Evolutionary conservation across 2,797 vertebrate species (phyloP).

Genomic region (Urocyon cinereoargenteus): DNA sequence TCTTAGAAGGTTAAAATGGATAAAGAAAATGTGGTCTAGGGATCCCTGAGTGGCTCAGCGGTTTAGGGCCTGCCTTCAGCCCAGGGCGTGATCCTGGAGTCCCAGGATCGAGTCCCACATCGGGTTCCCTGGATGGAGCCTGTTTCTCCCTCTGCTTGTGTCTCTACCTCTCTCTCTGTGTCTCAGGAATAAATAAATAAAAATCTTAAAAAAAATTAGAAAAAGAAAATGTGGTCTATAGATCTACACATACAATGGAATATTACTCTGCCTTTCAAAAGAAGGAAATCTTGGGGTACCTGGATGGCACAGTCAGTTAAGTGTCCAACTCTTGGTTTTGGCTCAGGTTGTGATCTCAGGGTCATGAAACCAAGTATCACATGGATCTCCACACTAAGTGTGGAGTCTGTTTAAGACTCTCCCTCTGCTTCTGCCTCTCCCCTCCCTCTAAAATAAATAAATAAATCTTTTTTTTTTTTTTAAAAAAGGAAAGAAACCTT

Average conservation of each 20-base stretch:
- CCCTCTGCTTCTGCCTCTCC: background rate
- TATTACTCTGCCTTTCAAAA: conserved; percentile 2
- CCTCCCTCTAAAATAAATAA: background rate
- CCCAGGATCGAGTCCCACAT: too few species aligned
- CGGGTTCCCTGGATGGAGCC: too few species aligned
- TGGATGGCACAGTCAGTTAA: background rate
- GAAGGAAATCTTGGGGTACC: background rate
- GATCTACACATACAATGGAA: background rate
- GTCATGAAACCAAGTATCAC: background rate
- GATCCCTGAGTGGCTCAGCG: too few species aligned
- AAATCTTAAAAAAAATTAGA: too few species aligned
- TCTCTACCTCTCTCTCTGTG: too few species aligned
- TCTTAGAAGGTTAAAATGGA: conserved; percentile 20
- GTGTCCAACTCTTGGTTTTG: background rate
- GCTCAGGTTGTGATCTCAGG: background rate
- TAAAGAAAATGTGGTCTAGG: background rate
- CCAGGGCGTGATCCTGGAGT: too few species aligned
- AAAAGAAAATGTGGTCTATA: background rate
- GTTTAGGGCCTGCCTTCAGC: too few species aligned
- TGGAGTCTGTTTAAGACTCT: background rate
- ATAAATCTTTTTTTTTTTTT: background rate
- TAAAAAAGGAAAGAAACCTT: background rate
- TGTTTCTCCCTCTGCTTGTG: too few species aligned
- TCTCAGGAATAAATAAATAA: too few species aligned
- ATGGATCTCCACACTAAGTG: background rate